Conservation (phyloP, 1,140 invertebrate genomes). For the Elysia chlorotica region DNA sequence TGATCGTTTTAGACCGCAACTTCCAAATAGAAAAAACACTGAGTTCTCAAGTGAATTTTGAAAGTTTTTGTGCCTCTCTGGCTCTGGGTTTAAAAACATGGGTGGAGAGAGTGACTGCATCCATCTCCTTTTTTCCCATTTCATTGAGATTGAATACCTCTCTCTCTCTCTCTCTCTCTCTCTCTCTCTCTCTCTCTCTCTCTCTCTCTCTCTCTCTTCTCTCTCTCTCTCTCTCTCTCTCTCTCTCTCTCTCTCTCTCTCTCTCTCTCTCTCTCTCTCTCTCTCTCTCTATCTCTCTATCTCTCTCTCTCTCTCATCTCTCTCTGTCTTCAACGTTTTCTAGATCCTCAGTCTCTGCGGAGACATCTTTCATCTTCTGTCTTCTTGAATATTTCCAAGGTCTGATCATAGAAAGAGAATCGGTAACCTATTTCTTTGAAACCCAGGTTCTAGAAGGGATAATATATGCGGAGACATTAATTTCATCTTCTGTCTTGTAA, state of each 20-base stretch:
- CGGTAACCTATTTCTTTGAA: too few species aligned
- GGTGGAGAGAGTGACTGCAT: too few species aligned
- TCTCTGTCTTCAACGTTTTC: neutral
- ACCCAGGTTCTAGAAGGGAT: too few species aligned
- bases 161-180: neutral
- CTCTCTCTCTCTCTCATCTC: neutral
- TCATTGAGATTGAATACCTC: neutral
- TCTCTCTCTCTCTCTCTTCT: constrained; percentile 1
- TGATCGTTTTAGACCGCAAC: neutral
- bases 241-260: neutral
- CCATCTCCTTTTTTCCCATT: neutral
- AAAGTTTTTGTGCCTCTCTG: neutral
- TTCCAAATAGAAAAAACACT: neutral
- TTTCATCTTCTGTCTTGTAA: too few species aligned
- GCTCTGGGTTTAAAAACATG: too few species aligned
- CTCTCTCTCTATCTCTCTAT: neutral
- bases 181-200: constrained; percentile 5
- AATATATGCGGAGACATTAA: too few species aligned
- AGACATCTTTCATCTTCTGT: neutral
- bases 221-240: constrained; percentile 3
- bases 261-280: neutral
- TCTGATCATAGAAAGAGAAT: too few species aligned
- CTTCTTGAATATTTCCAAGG: too few species aligned
- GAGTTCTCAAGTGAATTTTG: neutral
- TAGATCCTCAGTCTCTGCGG: neutral